A percentile compares a stretch with the other conserved stretches of the same genome.
phyloP scores from a whole-genome alignment of 2,113 vertebrate genomes.

The Oxyruncus cristatus region DNA sequence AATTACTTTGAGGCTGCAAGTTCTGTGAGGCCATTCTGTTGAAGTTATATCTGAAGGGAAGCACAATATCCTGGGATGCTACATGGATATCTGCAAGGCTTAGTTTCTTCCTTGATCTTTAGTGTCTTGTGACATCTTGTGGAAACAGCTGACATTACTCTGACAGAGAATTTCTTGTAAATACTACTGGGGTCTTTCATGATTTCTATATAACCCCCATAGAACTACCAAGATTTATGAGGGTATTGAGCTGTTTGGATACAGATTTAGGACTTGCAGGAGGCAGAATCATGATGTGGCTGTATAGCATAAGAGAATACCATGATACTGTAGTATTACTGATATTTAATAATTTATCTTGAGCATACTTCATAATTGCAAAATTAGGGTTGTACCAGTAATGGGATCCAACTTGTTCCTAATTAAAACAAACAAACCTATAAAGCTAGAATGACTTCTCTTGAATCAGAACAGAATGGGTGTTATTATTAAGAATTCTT shows the following conservation, averaged over 20 bases:
- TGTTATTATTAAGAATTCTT: neutral
- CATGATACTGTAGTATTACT: neutral
- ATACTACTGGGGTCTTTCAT: neutral
- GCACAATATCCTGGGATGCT: no score
- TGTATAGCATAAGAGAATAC: neutral
- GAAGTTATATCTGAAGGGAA: neutral
- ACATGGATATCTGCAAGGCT: neutral
- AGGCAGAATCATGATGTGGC: neutral
- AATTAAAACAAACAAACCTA: neutral
- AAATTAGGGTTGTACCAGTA: neutral
- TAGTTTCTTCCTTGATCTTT: neutral
- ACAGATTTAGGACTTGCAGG: rapidly evolving
- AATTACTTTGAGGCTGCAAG: neutral
- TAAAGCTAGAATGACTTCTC: neutral
- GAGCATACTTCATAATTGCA: neutral
- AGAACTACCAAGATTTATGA: neutral
- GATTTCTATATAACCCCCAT: neutral
- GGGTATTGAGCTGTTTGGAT: neutral
- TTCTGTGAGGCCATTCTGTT: neutral
- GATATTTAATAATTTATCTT: neutral
- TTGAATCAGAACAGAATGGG: neutral
- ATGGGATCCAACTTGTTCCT: neutral
- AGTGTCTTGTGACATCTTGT: constrained; percentile 26
- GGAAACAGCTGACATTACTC: neutral
- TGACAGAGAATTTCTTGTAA: neutral